Base-by-base conservation (phyloP, 2,113 vertebrate genomes). In the Trichomycterus rosablanca region DNA sequence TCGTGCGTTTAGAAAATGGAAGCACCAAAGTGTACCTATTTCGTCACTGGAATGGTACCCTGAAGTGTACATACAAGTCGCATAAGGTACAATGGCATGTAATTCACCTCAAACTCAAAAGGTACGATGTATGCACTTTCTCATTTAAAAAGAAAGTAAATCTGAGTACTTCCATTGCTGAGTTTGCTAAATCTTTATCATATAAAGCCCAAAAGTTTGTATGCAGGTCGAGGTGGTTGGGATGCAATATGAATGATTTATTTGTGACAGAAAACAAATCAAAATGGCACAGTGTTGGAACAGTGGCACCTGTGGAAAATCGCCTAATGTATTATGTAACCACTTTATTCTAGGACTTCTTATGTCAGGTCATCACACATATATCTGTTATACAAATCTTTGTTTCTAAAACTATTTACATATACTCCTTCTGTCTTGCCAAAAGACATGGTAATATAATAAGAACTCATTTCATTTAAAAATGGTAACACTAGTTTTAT, bases 391-490 rank as follows among this genome's bases (percentile, higher is more conserved):
- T 39, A 65, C 63, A 65, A 52, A 44, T 46, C 52, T 22, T 23
- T 39, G 20, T 63, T 51, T 64, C 62, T 53, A 63, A 62, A 67
- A 24, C 59, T 70, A 73, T 76, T 67, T 88, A 90, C 84, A 90
- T 71, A 84, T 77, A 81, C 15, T 12, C 75, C 80, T 84, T 81
- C 68, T 84, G 85, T 85, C 87, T 89, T 87, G 80, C 83, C 69
- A 83, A 88, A 86, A 88, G 84, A 83, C 82, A 83, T 63, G 66
- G 85, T 34, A 48, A 39, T 28, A 46, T 56, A 20, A 48, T 60
- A 87, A 78, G 88, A 90, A 87, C 85, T 90, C 84, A 90, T 77
- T 84, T 80, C 85, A 79, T 87, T 83, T 89, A 85, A 84, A 82
- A 73, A 82, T 84, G 79, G 87, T 80, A 78, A 77, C 89, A 90